phyloP scores from a whole-genome alignment of 2,797 vertebrate genomes.

The Eulemur coronatus region DNA sequence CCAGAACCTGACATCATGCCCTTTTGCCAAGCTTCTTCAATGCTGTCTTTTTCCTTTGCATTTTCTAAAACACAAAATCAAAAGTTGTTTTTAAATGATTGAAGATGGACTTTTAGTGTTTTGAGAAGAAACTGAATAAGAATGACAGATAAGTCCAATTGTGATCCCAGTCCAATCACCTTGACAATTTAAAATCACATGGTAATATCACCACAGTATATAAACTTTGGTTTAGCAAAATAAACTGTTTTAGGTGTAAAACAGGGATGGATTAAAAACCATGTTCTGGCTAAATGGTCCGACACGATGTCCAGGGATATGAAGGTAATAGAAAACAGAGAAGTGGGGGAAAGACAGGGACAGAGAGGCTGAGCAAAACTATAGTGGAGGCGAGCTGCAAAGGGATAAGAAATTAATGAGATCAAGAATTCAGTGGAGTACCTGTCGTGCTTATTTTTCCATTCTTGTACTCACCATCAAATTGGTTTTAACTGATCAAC shows the following conservation, averaged over 20 bases:
- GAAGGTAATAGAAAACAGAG: not conserved
- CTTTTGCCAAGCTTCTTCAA: constrained; percentile 89
- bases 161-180: not conserved
- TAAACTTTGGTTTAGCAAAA: not conserved
- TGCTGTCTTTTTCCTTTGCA: constrained; percentile 77
- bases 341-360: not conserved
- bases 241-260: not conserved
- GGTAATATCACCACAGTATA: not conserved
- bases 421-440: not conserved
- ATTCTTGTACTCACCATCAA: no score
- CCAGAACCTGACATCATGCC: constrained; percentile 90
- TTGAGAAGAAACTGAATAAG: constrained; percentile 15
- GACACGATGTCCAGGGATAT: not conserved
- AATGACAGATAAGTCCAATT: not conserved
- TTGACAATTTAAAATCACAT: not conserved
- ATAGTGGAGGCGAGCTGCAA: not conserved
- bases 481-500: no score
- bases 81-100: not conserved
- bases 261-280: not conserved
- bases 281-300: not conserved
- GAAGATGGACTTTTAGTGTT: not conserved
- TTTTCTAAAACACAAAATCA: constrained; percentile 85
- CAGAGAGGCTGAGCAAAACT: not conserved
- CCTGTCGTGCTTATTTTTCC: no score
- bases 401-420: not conserved